Percentiles rank a stretch among this genome's conserved stretches.
Evolutionary conservation across 2,113 vertebrate species (phyloP).

Genomic region (Setophaga coronata): DNA sequence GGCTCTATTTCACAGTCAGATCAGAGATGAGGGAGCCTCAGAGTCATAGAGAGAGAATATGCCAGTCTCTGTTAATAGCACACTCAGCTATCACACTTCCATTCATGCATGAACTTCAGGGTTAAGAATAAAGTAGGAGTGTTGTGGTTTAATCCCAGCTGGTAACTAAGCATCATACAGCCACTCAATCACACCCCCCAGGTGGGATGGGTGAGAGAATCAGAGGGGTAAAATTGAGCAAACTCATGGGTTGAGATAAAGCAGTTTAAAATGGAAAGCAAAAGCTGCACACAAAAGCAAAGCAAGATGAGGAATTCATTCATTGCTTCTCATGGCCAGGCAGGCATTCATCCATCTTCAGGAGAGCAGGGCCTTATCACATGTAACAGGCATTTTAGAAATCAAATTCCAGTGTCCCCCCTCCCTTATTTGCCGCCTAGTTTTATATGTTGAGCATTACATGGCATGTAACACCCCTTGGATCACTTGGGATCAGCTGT

Average conservation of each 20-base stretch:
- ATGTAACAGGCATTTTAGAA: not conserved
- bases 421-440: not conserved
- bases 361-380: not conserved
- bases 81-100: not conserved
- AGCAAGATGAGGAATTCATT: not conserved
- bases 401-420: not conserved
- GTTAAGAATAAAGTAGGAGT: not conserved
- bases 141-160: not conserved
- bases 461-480: not conserved
- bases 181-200: rapidly evolving
- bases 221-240: not conserved
- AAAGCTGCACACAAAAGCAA: not conserved
- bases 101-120: not conserved
- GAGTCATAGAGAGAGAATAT: not conserved
- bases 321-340: not conserved
- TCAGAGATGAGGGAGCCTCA: not conserved
- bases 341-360: not conserved
- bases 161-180: not conserved
- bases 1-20: not conserved
- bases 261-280: not conserved
- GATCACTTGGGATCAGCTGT: not conserved
- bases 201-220: not conserved
- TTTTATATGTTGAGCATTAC: not conserved
- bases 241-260: not conserved
- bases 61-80: not conserved